These are phyloP conservation scores for Eleginops maclovinus DNA, from an alignment of 2,113 vertebrate genomes.

Conservation along the genomic window DNA sequence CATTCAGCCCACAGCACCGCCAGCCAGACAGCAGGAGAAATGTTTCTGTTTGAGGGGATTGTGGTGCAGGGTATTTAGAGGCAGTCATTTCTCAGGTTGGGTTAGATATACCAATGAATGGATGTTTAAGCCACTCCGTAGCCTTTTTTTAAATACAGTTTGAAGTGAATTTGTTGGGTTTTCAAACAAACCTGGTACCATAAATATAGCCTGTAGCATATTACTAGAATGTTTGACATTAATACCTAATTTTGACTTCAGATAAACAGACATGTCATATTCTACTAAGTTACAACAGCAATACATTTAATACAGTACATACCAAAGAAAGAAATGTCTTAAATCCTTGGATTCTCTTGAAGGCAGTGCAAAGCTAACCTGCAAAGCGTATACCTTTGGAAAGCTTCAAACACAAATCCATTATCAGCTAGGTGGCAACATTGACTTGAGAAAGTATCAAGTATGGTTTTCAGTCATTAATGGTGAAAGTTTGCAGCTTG, in stretches of 20 bases:
- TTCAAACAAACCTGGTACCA: too few species aligned
- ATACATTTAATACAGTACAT: background rate
- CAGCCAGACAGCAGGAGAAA: constrained; percentile 17
- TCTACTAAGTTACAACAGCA: background rate
- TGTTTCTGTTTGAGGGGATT: constrained; percentile 19
- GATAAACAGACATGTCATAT: background rate
- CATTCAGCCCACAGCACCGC: constrained; percentile 40
- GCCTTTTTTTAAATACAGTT: background rate
- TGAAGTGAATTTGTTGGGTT: background rate
- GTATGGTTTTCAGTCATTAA: too few species aligned
- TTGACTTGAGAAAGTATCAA: too few species aligned
- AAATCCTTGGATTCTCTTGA: background rate
- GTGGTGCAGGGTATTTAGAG: constrained; percentile 22
- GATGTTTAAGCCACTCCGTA: background rate
- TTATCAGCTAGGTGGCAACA: too few species aligned
- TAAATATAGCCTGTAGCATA: background rate
- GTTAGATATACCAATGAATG: background rate
- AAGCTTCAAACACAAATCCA: too few species aligned
- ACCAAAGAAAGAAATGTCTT: background rate
- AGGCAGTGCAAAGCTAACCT: background rate
- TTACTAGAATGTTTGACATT: background rate
- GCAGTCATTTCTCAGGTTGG: background rate
- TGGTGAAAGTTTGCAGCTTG: too few species aligned
- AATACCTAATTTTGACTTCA: background rate
- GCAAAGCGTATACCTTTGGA: background rate